A percentile compares a stretch with the other conserved stretches of the same genome.
phyloP scores from a whole-genome alignment of 2,113 vertebrate genomes.

The Ceyx melanurus region DNA sequence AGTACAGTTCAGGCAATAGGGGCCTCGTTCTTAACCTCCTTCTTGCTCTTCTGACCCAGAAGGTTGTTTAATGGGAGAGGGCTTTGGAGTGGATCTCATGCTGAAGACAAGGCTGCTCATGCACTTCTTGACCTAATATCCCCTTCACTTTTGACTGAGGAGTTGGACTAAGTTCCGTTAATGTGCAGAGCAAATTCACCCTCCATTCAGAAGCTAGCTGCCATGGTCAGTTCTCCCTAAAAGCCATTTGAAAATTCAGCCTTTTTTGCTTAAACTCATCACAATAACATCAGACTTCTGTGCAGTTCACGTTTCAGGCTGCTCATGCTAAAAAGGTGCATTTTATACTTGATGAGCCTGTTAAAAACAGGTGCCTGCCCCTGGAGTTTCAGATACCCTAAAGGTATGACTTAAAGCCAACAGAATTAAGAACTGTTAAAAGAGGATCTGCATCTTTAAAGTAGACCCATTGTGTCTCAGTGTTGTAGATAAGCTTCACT shows the following conservation, averaged over 20 bases:
- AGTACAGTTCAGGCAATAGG: background rate
- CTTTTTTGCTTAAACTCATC: background rate
- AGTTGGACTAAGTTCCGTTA: background rate
- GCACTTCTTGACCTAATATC: background rate
- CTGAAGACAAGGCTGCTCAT: background rate
- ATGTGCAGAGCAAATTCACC: background rate
- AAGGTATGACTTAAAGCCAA: conserved; percentile 36
- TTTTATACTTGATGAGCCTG: conserved; percentile 16
- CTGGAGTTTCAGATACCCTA: background rate
- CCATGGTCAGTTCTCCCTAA: background rate
- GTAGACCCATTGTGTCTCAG: background rate
- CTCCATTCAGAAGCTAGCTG: background rate
- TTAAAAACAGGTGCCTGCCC: conserved; percentile 24
- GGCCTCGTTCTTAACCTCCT: conserved; percentile 11
- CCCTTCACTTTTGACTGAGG: background rate
- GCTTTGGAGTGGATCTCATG: conserved; percentile 18
- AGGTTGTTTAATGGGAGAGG: background rate
- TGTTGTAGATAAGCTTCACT: conserved; percentile 48
- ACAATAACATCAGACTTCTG: background rate
- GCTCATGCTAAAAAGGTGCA: background rate
- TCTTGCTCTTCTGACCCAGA: background rate
- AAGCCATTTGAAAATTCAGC: background rate
- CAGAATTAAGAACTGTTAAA: conserved; percentile 24
- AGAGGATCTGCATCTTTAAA: conserved; percentile 44
- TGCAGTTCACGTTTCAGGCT: background rate